Evolutionary conservation across 1,140 invertebrate genomes (phyloP).

Genomic region (Euura saliciscinereae): DNA sequence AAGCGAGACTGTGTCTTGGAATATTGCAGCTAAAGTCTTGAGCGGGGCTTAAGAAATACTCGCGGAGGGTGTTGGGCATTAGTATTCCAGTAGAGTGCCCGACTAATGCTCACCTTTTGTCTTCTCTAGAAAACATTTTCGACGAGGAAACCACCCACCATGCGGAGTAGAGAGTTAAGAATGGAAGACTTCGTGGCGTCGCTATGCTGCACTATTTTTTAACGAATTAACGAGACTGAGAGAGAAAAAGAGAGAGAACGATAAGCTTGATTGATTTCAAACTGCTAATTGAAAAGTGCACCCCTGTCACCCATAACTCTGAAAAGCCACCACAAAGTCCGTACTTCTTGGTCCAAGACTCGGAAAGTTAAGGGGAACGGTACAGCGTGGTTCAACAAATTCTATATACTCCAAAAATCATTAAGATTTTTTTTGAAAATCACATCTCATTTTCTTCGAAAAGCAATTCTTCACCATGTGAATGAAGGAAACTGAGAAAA

Average conservation of each 20-base stretch:
- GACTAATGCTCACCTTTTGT: slow-evolving; percentile 46
- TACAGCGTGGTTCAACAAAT: no score
- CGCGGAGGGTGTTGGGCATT: slow-evolving; percentile 32
- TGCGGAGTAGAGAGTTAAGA: background rate
- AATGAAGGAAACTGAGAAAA: no score
- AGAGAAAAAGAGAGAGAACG: background rate
- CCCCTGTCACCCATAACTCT: no score
- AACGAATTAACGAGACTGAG: background rate
- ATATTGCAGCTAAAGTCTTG: background rate
- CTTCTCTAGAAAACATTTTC: slow-evolving; percentile 23
- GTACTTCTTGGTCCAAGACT: no score
- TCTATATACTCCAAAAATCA: no score
- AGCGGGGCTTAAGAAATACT: background rate
- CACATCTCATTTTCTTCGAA: no score
- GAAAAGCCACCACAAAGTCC: no score
- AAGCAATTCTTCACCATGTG: no score
- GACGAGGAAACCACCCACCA: background rate
- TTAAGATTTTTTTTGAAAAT: no score
- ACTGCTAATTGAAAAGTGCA: slow-evolving; percentile 1
- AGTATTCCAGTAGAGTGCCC: slow-evolving; percentile 40
- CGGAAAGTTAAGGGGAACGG: no score
- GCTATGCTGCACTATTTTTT: background rate
- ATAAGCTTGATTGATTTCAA: background rate
- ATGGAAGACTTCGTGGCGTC: background rate
- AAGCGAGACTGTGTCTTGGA: background rate